Evolutionary conservation across 1,140 invertebrate genomes (phyloP).

Genomic region (Rhizoglyphus robini): DNA sequence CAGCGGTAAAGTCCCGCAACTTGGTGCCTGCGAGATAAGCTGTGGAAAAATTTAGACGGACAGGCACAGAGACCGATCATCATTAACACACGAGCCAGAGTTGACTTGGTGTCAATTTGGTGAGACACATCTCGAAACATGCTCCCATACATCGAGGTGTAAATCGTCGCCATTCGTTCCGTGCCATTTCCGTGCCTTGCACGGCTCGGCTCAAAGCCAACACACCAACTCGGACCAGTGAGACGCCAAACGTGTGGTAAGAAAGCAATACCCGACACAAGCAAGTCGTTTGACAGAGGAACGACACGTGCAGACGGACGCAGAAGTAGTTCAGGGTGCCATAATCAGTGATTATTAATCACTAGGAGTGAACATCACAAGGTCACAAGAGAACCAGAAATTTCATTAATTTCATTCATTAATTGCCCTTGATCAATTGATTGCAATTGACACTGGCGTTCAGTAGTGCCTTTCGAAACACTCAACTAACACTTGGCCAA

Average conservation of each 20-base stretch:
- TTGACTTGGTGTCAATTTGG: not conserved
- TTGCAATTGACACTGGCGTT: too few relatives aligned
- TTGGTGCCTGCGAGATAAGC: not conserved
- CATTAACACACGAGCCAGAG: not conserved
- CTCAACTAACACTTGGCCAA: not conserved
- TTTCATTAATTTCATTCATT: not conserved
- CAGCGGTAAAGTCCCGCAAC: conserved; percentile 2
- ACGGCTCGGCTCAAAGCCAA: not conserved
- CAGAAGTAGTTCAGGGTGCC: too few relatives aligned
- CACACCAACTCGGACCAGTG: not conserved
- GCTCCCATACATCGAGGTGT: not conserved
- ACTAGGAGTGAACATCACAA: conserved; percentile 1
- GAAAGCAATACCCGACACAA: not conserved
- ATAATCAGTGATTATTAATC: too few relatives aligned
- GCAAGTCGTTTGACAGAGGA: too few relatives aligned
- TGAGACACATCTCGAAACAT: not conserved
- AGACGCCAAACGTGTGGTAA: too few relatives aligned
- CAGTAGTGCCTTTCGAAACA: not conserved
- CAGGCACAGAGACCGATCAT: not conserved
- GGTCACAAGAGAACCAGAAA: not conserved
- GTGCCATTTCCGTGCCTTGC: conserved; percentile 4
- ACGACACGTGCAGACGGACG: too few relatives aligned
- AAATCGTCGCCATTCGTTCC: conserved; percentile 7
- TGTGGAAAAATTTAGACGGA: conserved; percentile 1
- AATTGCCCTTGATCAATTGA: too few relatives aligned